Base-by-base conservation (phyloP, 2,888 invertebrate genomes). In the Amphipoea oculea region DNA sequence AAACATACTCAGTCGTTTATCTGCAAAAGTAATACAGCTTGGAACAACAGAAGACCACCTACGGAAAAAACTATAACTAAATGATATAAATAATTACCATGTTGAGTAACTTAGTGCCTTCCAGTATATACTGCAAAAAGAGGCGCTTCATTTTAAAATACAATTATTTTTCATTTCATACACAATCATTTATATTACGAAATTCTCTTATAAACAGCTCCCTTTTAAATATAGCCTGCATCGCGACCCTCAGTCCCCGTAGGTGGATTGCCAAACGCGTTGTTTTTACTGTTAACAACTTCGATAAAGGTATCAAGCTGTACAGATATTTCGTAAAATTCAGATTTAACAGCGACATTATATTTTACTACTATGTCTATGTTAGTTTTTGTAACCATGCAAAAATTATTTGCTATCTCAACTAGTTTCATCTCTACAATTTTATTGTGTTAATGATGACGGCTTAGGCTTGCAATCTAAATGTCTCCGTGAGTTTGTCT, bases 401-500 rank as follows among this genome's bases (percentile, higher is more conserved):
- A 48, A 67, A 11, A 62, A 81, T 67, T 12, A 68, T 54, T 29
- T 54, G 60, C 51, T 78, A 73, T 78, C 57, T 76, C 11, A 72
- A 40, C 65, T 40, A 66, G 60, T 72, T 75, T 68, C 42, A 85
- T 83, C 70, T 85, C 36, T 48, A 36, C 67, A 65, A 40, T 45
- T 45, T 45, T 45, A 45, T 74, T n/a, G n/a, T 70, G 84, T 63
- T 73, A 82, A 54, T 71, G 62, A 81, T 69, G n/a, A 29, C 67
- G 20, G 70, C 69, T 85, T 78, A 76, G 69, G 73, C 81, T 88
- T 78, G 42, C 51, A 65, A 69, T 77, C 67, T 67, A n/a, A 73
- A 83, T 83, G 78, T 83, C 86, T 57, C 78, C 66, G 51, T 60
- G 68, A 76, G 72, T 73, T 71, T 83, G 67, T 51, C 73, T 86